A percentile compares a stretch with the other conserved stretches of the same genome.
Evolutionary conservation across 2,888 invertebrate genomes (phyloP).

Genomic region (Erynnis tages): DNA sequence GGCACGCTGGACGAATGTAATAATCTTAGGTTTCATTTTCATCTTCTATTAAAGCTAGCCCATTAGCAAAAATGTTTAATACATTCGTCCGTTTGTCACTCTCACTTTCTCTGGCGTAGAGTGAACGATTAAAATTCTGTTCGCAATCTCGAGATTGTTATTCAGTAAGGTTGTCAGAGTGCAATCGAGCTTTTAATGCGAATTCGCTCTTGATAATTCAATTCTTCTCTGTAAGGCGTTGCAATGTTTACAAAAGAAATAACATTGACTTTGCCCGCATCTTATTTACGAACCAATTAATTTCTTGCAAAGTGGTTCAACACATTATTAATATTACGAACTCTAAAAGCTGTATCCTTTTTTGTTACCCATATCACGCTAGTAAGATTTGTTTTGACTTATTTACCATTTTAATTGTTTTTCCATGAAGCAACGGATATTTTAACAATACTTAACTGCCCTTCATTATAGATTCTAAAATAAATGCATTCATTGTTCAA

Average conservation of each 20-base stretch:
- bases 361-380: no score
- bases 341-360: not conserved
- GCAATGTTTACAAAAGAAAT: slow-evolving; percentile 14
- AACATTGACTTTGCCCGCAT: not conserved
- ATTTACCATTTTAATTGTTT: no score
- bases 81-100: slow-evolving; percentile 44
- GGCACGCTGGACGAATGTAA: slow-evolving; percentile 37
- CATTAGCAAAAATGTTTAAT: slow-evolving; percentile 47
- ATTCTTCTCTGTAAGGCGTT: slow-evolving; percentile 34
- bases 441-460: no score
- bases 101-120: slow-evolving; percentile 52
- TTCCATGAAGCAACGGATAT: no score
- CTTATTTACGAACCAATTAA: slow-evolving; percentile 10
- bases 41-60: slow-evolving; percentile 39
- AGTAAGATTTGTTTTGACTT: no score
- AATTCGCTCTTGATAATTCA: slow-evolving; percentile 43
- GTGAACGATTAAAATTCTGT: slow-evolving; percentile 49
- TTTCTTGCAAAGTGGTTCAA: slow-evolving; percentile 2
- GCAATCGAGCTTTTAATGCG: slow-evolving; percentile 39
- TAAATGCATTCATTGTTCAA: no score
- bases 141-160: slow-evolving; percentile 38
- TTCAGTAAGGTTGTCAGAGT: slow-evolving; percentile 38
- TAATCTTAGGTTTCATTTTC: slow-evolving; percentile 45
- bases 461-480: no score
- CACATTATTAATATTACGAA: not conserved